Evolutionary conservation across 2,888 invertebrate genomes (phyloP).

Genomic region (Lepeophtheirus nordmannii): DNA sequence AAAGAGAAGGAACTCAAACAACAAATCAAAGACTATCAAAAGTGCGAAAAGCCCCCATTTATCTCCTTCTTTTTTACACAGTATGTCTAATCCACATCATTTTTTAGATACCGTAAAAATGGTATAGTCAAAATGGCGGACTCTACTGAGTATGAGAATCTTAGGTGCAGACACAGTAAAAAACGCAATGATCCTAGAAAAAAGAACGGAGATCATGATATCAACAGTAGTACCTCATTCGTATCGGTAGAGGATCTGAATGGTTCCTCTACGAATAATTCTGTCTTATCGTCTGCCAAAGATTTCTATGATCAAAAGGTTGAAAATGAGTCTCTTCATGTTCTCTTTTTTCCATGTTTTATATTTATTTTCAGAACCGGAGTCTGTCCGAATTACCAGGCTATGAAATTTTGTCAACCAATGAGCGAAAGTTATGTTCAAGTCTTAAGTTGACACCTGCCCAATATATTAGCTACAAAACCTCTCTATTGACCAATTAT

Average conservation of each 20-base stretch:
- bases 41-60: not conserved
- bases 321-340: not conserved
- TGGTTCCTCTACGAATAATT: not conserved
- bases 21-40: slow-evolving; percentile 50
- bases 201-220: not conserved
- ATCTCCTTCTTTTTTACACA: not conserved
- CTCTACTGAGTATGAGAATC: slow-evolving; percentile 14
- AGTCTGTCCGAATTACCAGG: slow-evolving; percentile 12
- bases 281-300: not conserved
- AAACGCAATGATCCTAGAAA: not conserved
- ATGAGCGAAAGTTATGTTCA: slow-evolving; percentile 44
- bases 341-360: not conserved
- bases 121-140: slow-evolving; percentile 16
- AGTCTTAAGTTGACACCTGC: slow-evolving; percentile 64
- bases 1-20: slow-evolving; percentile 68
- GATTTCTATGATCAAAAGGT: slow-evolving; percentile 6
- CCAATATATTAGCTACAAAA: slow-evolving; percentile 75
- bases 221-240: too few relatives aligned
- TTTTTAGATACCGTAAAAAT: slow-evolving; percentile 30
- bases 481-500: slow-evolving; percentile 53
- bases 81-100: slow-evolving; percentile 4
- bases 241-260: not conserved
- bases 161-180: not conserved
- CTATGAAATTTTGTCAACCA: slow-evolving; percentile 20
- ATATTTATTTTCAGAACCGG: not conserved